A percentile compares a stretch with the other conserved stretches of the same genome.
Evolutionary conservation across 2,888 invertebrate species (phyloP).

Genomic region (Terebella lapidaria): DNA sequence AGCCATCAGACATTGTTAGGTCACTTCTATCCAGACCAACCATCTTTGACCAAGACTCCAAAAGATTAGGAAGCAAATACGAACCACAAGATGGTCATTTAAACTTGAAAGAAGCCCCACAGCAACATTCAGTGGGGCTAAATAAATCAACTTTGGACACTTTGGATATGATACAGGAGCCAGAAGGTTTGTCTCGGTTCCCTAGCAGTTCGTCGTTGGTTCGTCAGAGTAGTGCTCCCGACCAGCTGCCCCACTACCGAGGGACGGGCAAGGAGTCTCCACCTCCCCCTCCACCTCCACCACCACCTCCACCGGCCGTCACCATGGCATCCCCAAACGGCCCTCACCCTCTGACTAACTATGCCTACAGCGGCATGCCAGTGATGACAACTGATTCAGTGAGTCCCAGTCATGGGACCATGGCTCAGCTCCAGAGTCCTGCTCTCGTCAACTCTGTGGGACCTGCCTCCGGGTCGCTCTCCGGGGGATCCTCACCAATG

Average conservation of each 20-base stretch:
- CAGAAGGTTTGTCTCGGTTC: neutral
- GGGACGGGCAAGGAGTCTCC: neutral
- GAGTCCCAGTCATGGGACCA: too few relatives aligned
- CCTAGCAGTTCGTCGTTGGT: neutral
- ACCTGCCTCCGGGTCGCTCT: neutral
- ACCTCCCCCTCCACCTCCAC: neutral
- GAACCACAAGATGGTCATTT: neutral
- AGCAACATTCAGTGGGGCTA: neutral
- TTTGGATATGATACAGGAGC: too few relatives aligned
- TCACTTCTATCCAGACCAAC: constrained; percentile 86
- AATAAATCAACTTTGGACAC: neutral
- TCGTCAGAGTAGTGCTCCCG: neutral
- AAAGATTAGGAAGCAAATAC: constrained; percentile 63
- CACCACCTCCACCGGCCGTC: neutral
- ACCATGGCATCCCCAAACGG: neutral
- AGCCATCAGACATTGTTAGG: constrained; percentile 90
- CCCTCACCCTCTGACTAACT: neutral
- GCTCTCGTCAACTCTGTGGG: neutral
- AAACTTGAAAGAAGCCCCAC: neutral
- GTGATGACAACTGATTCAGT: neutral
- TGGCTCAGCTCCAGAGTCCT: too few relatives aligned
- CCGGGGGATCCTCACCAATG: neutral
- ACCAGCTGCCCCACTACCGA: neutral
- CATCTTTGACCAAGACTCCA: constrained; percentile 90
- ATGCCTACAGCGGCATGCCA: too few relatives aligned